A percentile compares a stretch with the other conserved stretches of the same genome.
Evolutionary conservation across 2,797 vertebrate genomes (phyloP).

Genomic region (Sebastes kiyomatsui): DNA sequence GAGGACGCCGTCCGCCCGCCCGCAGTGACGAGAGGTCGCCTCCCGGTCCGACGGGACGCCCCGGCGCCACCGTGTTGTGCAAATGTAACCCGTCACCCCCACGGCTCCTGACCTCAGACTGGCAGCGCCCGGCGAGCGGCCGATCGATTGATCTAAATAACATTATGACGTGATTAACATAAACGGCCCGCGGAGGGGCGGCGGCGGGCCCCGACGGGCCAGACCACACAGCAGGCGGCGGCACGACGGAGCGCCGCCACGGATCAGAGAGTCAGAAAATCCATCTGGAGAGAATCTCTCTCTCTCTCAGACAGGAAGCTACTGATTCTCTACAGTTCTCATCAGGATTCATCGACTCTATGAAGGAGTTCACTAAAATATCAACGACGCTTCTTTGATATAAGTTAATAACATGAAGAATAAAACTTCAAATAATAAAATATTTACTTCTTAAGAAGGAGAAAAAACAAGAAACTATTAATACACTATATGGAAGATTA

Average conservation of each 20-base stretch:
- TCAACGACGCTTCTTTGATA: not conserved
- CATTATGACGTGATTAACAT: constrained; percentile 81
- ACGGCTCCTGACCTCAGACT: constrained; percentile 75
- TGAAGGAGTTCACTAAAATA: too few species aligned
- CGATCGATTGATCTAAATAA: constrained; percentile 82
- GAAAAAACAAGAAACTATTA: not conserved
- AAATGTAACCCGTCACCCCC: constrained; percentile 73
- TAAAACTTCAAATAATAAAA: not conserved
- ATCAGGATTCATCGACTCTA: too few species aligned
- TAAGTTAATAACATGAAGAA: not conserved
- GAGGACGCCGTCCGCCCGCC: not conserved
- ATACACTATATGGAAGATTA: too few species aligned
- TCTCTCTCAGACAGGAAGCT: not conserved
- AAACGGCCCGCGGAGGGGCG: constrained; percentile 49
- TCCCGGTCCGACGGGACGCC: constrained; percentile 53
- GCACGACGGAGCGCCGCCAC: not conserved
- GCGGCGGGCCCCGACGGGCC: constrained; percentile 7
- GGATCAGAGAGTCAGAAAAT: constrained; percentile 59
- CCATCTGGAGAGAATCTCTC: constrained; percentile 33
- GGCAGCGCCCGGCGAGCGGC: constrained; percentile 48
- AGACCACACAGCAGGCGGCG: constrained; percentile 40
- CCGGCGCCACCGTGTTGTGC: constrained; percentile 66
- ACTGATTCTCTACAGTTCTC: too few species aligned
- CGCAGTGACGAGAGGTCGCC: constrained; percentile 28
- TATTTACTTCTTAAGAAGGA: not conserved